These are phyloP conservation scores for Characodon lateralis DNA, from an alignment of 2,797 vertebrate genomes.

Conservation along the genomic window DNA sequence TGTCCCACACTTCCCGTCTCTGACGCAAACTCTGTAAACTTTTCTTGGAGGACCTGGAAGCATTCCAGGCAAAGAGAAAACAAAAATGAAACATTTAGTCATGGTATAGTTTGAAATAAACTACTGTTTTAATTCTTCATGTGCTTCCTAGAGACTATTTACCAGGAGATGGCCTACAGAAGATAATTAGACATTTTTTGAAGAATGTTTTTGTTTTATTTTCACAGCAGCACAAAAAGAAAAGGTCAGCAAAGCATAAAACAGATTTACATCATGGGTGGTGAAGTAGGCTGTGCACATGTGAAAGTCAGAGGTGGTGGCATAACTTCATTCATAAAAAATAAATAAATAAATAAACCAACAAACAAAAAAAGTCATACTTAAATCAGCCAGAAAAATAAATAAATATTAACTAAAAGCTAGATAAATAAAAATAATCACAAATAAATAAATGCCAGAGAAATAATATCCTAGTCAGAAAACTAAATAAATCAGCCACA, in stretches of 20 bases:
- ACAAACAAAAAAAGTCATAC: neutral
- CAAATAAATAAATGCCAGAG: neutral
- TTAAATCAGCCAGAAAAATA: neutral
- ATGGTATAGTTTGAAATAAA: neutral
- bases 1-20: slow-evolving; percentile 89
- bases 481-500: too few relatives aligned
- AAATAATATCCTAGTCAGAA: too few relatives aligned
- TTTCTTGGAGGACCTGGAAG: slow-evolving; percentile 88
- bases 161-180: neutral
- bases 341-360: neutral
- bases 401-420: neutral
- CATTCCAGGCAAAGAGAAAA: neutral
- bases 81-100: neutral
- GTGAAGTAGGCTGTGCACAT: neutral
- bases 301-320: neutral
- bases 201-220: neutral
- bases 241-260: neutral
- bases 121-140: neutral
- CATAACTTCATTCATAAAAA: neutral
- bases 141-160: neutral
- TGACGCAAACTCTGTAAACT: slow-evolving; percentile 90
- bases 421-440: neutral
- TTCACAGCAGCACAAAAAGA: neutral
- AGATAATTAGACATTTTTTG: neutral
- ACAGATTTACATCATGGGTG: neutral